phyloP scores from a whole-genome alignment of 2,888 invertebrate genomes.

The Meandrusa payeni region DNA sequence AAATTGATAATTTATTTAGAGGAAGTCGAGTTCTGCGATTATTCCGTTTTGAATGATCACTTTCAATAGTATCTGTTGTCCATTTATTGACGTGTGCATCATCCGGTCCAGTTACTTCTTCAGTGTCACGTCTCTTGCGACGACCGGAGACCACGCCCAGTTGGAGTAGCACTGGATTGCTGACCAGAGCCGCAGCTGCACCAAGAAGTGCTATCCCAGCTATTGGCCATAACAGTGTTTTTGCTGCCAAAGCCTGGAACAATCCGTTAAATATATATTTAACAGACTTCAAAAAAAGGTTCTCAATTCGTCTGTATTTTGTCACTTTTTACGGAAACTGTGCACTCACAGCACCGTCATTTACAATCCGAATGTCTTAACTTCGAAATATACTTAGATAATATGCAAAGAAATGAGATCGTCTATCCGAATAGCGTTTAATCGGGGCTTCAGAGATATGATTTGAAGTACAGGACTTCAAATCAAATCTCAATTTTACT shows the following conservation, averaged over 20 bases:
- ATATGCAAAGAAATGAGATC: no score
- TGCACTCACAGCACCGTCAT: no score
- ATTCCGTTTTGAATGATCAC: slow-evolving; percentile 7
- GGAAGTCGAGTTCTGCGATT: background rate
- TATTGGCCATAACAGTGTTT: slow-evolving; percentile 85
- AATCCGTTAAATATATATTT: no score
- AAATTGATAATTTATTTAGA: background rate
- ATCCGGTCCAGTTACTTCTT: slow-evolving; percentile 40
- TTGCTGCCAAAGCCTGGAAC: slow-evolving; percentile 48
- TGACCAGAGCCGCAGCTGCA: slow-evolving; percentile 88
- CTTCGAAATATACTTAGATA: no score
- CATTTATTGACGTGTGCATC: slow-evolving; percentile 23
- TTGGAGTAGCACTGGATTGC: slow-evolving; percentile 89
- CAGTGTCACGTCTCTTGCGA: slow-evolving; percentile 71
- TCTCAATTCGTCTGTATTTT: no score
- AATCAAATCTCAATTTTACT: no score
- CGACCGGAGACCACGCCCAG: slow-evolving; percentile 87
- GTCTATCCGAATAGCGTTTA: no score
- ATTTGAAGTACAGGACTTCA: no score
- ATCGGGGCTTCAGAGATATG: no score
- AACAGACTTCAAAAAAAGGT: no score
- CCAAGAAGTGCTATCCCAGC: slow-evolving; percentile 91
- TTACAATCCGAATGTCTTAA: no score
- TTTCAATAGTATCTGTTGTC: slow-evolving; percentile 13
- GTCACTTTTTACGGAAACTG: no score